Evolutionary conservation across 2,113 vertebrate genomes (phyloP).

Genomic region (Hystrix cristata): DNA sequence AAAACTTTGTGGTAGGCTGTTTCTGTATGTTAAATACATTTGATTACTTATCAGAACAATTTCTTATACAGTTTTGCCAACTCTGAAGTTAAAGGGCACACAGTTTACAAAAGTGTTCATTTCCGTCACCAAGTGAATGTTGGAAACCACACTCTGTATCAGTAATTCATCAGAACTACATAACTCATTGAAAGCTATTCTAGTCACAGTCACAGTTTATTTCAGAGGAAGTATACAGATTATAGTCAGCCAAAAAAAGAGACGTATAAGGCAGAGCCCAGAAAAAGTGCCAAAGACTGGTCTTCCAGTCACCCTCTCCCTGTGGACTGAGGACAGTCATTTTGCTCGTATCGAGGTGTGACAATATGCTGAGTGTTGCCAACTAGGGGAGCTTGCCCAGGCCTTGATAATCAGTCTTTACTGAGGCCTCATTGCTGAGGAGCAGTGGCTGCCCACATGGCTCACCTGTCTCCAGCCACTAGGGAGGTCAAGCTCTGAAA

Average conservation of each 20-base stretch:
- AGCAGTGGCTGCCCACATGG: neutral
- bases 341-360: neutral
- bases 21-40: neutral
- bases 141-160: neutral
- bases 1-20: neutral
- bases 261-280: neutral
- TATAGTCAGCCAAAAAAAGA: neutral
- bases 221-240: neutral
- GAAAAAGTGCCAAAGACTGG: neutral
- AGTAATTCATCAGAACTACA: neutral
- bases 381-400: neutral
- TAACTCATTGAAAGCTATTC: neutral
- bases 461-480: neutral
- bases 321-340: neutral
- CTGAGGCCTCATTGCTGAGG: neutral
- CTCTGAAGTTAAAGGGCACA: neutral
- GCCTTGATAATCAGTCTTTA: neutral
- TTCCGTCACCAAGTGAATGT: neutral
- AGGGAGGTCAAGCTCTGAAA: neutral
- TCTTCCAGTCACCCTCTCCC: neutral
- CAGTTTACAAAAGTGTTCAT: neutral
- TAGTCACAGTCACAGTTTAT: neutral
- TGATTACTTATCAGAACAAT: neutral
- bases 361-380: fast-evolving
- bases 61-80: neutral